These are phyloP conservation scores for Oreonectes daqikongensis DNA, from an alignment of 2,797 vertebrate genomes.

Conservation along the genomic window DNA sequence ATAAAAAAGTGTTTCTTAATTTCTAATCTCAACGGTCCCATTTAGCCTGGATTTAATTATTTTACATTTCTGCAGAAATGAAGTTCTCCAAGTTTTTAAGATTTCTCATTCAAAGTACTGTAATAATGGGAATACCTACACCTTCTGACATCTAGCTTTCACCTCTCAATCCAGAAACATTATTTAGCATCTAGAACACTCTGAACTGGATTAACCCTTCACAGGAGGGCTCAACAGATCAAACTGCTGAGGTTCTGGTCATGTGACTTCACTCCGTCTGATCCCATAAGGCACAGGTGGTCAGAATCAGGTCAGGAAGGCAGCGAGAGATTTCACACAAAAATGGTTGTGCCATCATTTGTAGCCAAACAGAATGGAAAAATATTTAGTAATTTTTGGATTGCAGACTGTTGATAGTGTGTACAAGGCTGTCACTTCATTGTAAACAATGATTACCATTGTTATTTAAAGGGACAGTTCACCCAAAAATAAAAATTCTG, in stretches of 20 bases:
- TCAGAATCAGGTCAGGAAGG: slow-evolving; percentile 10
- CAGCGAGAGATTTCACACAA: not conserved
- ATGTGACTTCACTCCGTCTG: slow-evolving; percentile 32
- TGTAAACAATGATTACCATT: too few species aligned
- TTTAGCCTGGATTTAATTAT: not conserved
- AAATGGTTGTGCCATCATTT: not conserved
- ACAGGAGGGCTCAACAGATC: slow-evolving; percentile 32
- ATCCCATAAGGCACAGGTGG: slow-evolving; percentile 27
- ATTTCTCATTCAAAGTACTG: too few species aligned
- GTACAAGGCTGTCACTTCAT: too few species aligned
- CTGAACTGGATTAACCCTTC: slow-evolving; percentile 45
- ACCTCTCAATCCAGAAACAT: not conserved
- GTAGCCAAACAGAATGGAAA: not conserved
- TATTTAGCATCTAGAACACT: not conserved
- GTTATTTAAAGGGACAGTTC: too few species aligned
- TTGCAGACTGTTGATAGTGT: too few species aligned
- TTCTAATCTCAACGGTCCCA: not conserved
- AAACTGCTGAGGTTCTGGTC: slow-evolving; percentile 19
- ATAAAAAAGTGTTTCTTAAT: too few species aligned
- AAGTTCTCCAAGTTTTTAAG: too few species aligned
- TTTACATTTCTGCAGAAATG: not conserved
- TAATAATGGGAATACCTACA: too few species aligned
- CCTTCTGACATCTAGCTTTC: not conserved
- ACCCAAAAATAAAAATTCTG: too few species aligned
- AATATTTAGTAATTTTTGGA: too few species aligned